Evolutionary conservation across 2,888 invertebrate species (phyloP).

Genomic region (Limenitis camilla): DNA sequence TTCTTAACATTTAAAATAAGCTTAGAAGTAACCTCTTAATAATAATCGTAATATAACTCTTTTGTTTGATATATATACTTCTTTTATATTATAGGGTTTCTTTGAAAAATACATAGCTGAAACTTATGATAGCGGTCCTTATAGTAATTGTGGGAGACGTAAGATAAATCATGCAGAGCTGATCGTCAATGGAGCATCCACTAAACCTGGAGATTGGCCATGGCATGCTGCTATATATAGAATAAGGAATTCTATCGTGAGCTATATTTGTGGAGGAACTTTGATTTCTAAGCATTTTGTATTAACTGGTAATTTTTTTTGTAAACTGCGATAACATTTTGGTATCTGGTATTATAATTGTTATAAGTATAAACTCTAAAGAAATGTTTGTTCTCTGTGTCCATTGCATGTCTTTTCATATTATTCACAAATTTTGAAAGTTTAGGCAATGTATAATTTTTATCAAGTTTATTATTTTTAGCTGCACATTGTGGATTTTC

Average conservation of each 20-base stretch:
- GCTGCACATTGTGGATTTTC: constrained; percentile 44
- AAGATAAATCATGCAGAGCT: constrained; percentile 40
- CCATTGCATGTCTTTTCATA: neutral
- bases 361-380: no score
- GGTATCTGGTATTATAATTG: no score
- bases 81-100: constrained; percentile 3
- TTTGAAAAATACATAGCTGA: constrained; percentile 6
- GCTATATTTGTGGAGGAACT: constrained; percentile 53
- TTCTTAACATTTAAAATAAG: no score
- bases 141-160: constrained; percentile 39
- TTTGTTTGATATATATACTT: neutral
- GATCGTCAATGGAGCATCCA: constrained; percentile 42
- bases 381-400: neutral
- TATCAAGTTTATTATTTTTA: constrained; percentile 14
- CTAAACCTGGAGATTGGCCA: constrained; percentile 56
- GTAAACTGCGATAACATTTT: neutral
- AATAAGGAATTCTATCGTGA: constrained; percentile 28
- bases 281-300: constrained; percentile 41
- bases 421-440: neutral
- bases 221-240: constrained; percentile 54
- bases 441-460: neutral
- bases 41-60: no score
- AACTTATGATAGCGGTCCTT: constrained; percentile 19
- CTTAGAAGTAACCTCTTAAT: no score
- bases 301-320: constrained; percentile 39